Evolutionary conservation across 2,797 vertebrate genomes (phyloP), one percentile per base, ranked within the genome.

Genomic region (Acrossocheilus wenchowensis): DNA sequence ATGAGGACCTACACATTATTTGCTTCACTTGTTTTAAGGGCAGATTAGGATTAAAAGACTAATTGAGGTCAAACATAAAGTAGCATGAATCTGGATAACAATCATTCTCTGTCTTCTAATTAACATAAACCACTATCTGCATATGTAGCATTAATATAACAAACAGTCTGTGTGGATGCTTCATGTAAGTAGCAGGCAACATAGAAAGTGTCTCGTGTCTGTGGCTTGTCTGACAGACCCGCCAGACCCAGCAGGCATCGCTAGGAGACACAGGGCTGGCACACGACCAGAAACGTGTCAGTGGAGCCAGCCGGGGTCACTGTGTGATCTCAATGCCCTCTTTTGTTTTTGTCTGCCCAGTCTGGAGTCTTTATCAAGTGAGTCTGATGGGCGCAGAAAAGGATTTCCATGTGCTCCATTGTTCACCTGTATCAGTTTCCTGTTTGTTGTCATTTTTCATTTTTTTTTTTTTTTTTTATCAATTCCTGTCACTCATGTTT

Each of bases 61-160:
- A 88, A 91, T 92, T 93, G 88, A 91, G 94, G 93, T 94, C 93
- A 94, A 80, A 89, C 92, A 90, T 89, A 90, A 89, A 90, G 90
- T 87, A 92, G 69, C 75, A 43, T 34, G 41, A 87, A 94, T 92
- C 83, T 91, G 90, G 87, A 89, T 87, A 73, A 23, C 79, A 77
- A 87, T 92, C 88, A 92, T 94, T 94, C 93, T 94, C 90, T 78
- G 57, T 2, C 45, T 14, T 88, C 90, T 92, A 71, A 79, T 72
- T 92, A 88, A 87, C 88, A 89, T 85, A 82, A 60, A 85, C 83
- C 89, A 80, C 26, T 82, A 73, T 79, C 82, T 88, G 85, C 43
- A 74, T 23, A 82, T 36, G 41, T 2, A 12, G 66, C 45, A 82
- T 23, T 17, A 45, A 69, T 41, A 23, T 23, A 52, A 36, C 54